Evolutionary conservation across 2,113 vertebrate species (phyloP).

Genomic region (Cottus gobio): DNA sequence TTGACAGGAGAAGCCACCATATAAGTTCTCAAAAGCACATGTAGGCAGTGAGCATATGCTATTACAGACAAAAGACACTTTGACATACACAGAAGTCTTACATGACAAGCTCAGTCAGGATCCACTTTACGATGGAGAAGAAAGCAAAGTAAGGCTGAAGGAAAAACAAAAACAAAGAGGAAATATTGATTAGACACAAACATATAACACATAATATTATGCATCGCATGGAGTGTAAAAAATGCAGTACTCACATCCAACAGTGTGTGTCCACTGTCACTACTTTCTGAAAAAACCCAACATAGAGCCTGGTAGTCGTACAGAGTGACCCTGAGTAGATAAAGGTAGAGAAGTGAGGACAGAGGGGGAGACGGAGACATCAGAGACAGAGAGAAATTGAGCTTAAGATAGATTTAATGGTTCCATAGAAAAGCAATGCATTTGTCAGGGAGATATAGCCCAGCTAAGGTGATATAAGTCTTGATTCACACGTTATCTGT

Average conservation of each 20-base stretch:
- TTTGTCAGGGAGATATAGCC: not conserved
- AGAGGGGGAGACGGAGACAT: not conserved
- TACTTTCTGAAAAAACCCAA: conserved; percentile 93
- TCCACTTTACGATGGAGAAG: conserved; percentile 93
- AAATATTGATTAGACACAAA: conserved; percentile 11
- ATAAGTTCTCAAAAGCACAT: conserved; percentile 8
- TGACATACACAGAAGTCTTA: conserved; percentile 83
- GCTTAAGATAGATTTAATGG: conserved; percentile 32
- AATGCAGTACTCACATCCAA: conserved; percentile 89
- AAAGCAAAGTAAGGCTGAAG: conserved; percentile 94
- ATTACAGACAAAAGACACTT: conserved; percentile 21
- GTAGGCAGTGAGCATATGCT: not conserved
- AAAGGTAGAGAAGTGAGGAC: conserved; percentile 1
- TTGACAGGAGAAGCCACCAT: conserved; percentile 24
- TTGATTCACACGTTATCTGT: conserved; percentile 46
- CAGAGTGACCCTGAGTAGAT: conserved; percentile 89
- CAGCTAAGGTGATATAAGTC: conserved; percentile 16
- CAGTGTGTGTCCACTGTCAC: conserved; percentile 90
- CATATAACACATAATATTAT: not conserved
- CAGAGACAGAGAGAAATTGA: conserved; percentile 38
- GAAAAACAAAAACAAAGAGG: not conserved
- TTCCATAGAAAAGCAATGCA: conserved; percentile 29
- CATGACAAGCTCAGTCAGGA: conserved; percentile 96
- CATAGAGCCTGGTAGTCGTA: conserved; percentile 99
- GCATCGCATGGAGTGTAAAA: not conserved